Conservation (phyloP, 2,113 vertebrate species). For the Struthidea cinerea region DNA sequence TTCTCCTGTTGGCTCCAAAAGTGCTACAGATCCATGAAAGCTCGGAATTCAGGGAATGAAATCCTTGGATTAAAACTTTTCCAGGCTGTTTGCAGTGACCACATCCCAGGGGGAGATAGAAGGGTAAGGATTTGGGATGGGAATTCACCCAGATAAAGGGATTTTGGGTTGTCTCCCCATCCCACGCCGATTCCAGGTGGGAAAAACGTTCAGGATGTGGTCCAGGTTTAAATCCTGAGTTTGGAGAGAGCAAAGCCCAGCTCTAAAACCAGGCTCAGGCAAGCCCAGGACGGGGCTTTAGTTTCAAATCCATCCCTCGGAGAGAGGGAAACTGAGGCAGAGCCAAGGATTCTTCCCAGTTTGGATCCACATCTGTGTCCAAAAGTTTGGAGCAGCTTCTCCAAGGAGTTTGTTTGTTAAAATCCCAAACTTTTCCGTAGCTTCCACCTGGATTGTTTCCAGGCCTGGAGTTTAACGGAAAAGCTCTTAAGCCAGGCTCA, state of each 20-base stretch:
- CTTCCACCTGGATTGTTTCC: background rate
- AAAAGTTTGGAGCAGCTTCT: background rate
- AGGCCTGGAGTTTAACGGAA: background rate
- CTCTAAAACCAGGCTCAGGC: background rate
- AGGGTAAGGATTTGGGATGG: background rate
- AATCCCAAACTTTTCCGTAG: background rate
- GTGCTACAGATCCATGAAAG: background rate
- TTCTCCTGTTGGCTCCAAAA: background rate
- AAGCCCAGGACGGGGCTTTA: background rate
- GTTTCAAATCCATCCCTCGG: background rate
- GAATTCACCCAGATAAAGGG: background rate
- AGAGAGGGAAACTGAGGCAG: background rate
- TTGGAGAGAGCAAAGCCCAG: background rate
- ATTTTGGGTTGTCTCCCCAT: background rate
- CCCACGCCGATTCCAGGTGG: fast-evolving
- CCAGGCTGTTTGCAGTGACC: background rate
- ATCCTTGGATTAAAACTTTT: background rate
- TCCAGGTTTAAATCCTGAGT: background rate
- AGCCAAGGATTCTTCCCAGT: background rate
- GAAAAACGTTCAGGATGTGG: fast-evolving
- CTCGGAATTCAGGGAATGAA: background rate
- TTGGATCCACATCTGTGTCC: background rate
- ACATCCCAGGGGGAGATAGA: fast-evolving
- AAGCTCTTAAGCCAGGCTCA: background rate
- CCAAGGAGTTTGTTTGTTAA: background rate